Conservation (phyloP, 2,113 vertebrate genomes). For the Brevimyrus niger region DNA sequence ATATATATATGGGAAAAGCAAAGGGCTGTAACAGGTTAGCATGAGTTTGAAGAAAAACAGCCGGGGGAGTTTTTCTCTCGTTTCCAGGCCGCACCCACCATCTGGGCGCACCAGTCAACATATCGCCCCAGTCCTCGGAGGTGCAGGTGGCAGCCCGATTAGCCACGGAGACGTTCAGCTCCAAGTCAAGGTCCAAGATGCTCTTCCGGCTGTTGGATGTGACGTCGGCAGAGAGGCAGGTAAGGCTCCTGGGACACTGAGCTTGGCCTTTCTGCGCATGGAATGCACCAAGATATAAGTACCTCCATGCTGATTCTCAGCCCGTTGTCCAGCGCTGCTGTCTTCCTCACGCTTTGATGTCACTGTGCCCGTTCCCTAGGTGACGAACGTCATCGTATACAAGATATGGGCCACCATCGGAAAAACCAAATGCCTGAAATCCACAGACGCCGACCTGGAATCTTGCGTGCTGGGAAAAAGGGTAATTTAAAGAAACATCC, state of each 20-base stretch:
- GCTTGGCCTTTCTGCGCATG: background rate
- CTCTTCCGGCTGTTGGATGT: conserved; percentile 36
- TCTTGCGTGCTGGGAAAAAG: conserved; percentile 32
- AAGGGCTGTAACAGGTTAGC: background rate
- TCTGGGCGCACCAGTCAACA: conserved; percentile 24
- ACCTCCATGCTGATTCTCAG: background rate
- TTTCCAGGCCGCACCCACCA: conserved; percentile 17
- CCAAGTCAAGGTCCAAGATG: conserved; percentile 28
- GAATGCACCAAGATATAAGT: background rate
- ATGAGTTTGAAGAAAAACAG: background rate
- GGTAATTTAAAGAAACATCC: conserved; percentile 21
- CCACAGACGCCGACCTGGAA: conserved; percentile 20
- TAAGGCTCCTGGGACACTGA: background rate
- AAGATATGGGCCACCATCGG: conserved; percentile 30
- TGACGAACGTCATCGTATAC: conserved; percentile 34
- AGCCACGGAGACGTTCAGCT: conserved; percentile 34
- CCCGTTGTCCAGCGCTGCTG: background rate
- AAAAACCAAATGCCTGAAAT: conserved; percentile 40
- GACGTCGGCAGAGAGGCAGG: conserved; percentile 35
- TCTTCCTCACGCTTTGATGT: background rate
- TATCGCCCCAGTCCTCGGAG: conserved; percentile 5
- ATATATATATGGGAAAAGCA: background rate
- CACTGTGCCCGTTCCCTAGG: conserved; percentile 21
- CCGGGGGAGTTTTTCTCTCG: background rate
- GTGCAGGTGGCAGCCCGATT: conserved; percentile 23